Evolutionary conservation across 2,113 vertebrate genomes (phyloP), one percentile per base, ranked within the genome.

Genomic region (Spea multiplicata): DNA sequence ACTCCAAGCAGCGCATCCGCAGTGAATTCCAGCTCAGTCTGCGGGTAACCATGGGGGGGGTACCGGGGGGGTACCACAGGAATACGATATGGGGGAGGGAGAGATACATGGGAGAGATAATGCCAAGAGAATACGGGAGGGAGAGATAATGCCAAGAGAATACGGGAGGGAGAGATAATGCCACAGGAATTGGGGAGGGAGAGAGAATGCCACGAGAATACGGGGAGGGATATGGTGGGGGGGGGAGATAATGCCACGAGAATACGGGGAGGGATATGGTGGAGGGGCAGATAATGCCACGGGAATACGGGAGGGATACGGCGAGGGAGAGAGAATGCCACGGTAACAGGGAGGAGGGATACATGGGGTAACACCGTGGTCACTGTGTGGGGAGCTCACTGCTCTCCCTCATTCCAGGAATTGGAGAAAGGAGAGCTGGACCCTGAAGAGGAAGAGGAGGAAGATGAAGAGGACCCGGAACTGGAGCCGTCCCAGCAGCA

Each of bases 1-100:
- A 75, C 62, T 82, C 80, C 76, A 84, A 82, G 55, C 61, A 48
- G 8, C 70, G 47, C n/a, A 82, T 84, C 52, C 5, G n/a, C 30
- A 12, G 48, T 61, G 81, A 84, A 45, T 82, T 84, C 74, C 48
- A 44, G 1, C 48, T 47, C 1, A 66, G 81, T 17, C 66, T 82
- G 47, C 69, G 76, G 83, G 83, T 84, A 75, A n/a, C n/a, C n/a
- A n/a, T n/a, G n/a, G n/a, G 10, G 81, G 8, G 8, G 46, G 14
- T 13, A 5, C 61, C 2, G 64, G 64, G 6, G 30, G n/a, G n/a
- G n/a, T n/a, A n/a, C n/a, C n/a, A n/a, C n/a, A n/a, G n/a, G n/a
- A n/a, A n/a, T n/a, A n/a, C n/a, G n/a, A n/a, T n/a, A n/a, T n/a
- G n/a, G n/a, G n/a, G n/a, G n/a, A n/a, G n/a, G n/a, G n/a, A n/a